Base-by-base conservation (phyloP, 2,113 vertebrate genomes). In the Upupa epops region DNA sequence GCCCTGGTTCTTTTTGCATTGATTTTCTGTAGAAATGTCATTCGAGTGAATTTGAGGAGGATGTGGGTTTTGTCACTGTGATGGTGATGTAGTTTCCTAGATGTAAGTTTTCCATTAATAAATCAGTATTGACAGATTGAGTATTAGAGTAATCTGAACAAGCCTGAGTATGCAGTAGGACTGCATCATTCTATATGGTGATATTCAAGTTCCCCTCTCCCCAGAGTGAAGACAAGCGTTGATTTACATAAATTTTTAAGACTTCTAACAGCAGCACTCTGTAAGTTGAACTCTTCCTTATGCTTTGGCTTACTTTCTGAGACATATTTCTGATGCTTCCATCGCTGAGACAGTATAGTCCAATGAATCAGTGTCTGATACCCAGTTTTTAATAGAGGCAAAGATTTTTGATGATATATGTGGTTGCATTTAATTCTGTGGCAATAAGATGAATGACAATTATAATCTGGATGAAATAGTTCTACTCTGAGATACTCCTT, bases 51-150 rank as follows among this genome's bases (percentile, higher is more conserved):
- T 88, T 73, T 73, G 90, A 90, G 83, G 42, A 93, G 89, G 90
- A 92, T 94, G 92, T 89, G 84, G 66, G 37, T 80, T 92, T 94
- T 93, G 86, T 93, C 66, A 63, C 89, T 95, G 90, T 89, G 90
- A 69, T 73, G 88, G 59, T 63, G 70, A 82, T 90, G 64, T 31
- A 70, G 49, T 72, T 87, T 87, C 63, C 63, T n/a, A 94, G 71
- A 88, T 82, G 37, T 31, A 90, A 89, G 92, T 60, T 94, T 93
- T 95, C 83, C 51, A 80, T 92, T 85, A 92, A 94, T 71, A 83
- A 87, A 95, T 94, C 82, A 90, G 82, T 93, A 85, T 54, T 89
- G 82, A 75, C 56, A 80, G 89, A 73, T 92, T 83, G 89, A 63
- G 68, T 94, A 92, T 85, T 93, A 66, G 63, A 93, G 77, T 92